phyloP scores from a whole-genome alignment of 2,888 invertebrate species.

The Molorchus minor region DNA sequence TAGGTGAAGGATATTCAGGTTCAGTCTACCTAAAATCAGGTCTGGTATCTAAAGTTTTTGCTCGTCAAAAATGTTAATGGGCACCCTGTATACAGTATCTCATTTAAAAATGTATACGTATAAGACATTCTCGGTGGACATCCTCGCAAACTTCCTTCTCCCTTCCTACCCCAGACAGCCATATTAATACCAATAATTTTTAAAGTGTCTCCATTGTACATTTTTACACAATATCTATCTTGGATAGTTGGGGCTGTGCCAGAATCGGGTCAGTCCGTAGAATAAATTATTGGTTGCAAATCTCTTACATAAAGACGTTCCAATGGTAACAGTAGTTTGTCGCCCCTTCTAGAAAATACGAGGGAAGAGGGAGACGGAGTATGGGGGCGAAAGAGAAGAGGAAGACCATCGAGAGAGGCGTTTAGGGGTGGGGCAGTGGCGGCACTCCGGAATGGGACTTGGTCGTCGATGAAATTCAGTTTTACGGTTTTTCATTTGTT shows the following conservation, averaged over 20 bases:
- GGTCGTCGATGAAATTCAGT: too few relatives aligned
- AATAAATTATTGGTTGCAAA: constrained; percentile 51
- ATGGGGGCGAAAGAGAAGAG: background rate
- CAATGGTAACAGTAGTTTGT: constrained; percentile 43
- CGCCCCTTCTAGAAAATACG: constrained; percentile 37
- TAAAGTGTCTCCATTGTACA: constrained; percentile 33
- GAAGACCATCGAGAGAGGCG: background rate
- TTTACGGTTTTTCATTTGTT: too few relatives aligned
- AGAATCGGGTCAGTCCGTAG: constrained; percentile 42
- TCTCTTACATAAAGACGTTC: constrained; percentile 47
- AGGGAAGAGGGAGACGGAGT: constrained; percentile 24
- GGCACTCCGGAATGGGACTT: background rate
- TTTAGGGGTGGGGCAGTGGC: background rate
- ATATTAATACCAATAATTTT: constrained; percentile 12
- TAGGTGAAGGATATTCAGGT: too few relatives aligned
- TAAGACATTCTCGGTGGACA: too few relatives aligned
- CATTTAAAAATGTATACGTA: too few relatives aligned
- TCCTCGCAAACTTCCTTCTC: too few relatives aligned
- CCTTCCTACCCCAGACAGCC: background rate
- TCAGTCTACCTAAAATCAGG: too few relatives aligned
- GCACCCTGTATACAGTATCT: too few relatives aligned
- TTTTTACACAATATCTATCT: constrained; percentile 40
- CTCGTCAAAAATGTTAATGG: too few relatives aligned
- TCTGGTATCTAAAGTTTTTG: too few relatives aligned
- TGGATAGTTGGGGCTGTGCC: constrained; percentile 40